Evolutionary conservation across 2,797 vertebrate genomes (phyloP), one percentile per base, ranked within the genome.

Genomic region (Tenualosa ilisha): DNA sequence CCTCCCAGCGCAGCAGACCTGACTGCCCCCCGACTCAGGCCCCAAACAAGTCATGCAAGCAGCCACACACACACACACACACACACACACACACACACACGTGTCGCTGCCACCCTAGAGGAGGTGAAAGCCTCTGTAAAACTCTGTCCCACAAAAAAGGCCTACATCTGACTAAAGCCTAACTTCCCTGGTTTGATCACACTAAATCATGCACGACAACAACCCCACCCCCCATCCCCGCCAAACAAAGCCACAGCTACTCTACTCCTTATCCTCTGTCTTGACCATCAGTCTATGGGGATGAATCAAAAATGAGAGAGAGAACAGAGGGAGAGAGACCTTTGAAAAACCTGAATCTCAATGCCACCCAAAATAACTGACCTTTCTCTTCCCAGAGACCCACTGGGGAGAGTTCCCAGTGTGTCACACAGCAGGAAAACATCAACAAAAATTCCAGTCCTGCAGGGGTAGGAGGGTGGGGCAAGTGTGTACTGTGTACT

Each of bases 391-490:
- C 86, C 89, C 87, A 46, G 13, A 87, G 88, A 88, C 75, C 65
- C 15, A 85, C 88, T 56, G 1, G 82, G 88, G 88, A 79, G 89
- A 82, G 86, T 87, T 90, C 87, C 89, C 89, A 89, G 86, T 85
- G 84, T 88, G 87, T 85, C 88, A 81, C 91, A 91, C 86, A 15
- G 89, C 88, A 89, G 72, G 89, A 88, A 88, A 85, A 90, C 88
- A 91, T 87, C 87, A 93, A 91, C 91, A 90, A 85, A 92, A 88
- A 88, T 90, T 37, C 89, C 88, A 93, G 89, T 84, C 49, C 82
- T 75, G 22, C n/a, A 72, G 91, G 90, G 90, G 92, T 24, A 88
- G 89, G 89, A 92, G 90, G 89, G 87, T 86, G 63, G 72, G 72
- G 37, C 2, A 2, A 26, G n/a, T 65, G 54, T 56, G 54, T 56